Evolutionary conservation across 2,797 vertebrate genomes (phyloP).

Genomic region (Coilia nasus): DNA sequence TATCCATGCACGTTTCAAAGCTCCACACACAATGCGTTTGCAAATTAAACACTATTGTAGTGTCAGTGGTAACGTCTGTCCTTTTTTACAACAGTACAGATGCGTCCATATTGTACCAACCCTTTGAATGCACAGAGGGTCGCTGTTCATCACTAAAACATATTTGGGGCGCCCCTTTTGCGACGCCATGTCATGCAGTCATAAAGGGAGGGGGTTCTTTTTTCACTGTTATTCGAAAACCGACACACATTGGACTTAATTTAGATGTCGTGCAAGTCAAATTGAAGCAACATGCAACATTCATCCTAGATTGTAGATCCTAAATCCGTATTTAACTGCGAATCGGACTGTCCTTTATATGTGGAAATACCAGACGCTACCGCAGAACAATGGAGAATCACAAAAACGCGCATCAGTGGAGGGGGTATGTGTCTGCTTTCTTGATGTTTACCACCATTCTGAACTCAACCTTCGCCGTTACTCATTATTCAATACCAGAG

Average conservation of each 20-base stretch:
- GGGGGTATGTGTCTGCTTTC: conserved; percentile 30
- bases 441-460: conserved; percentile 5
- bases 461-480: conserved; percentile 6
- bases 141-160: conserved; percentile 41
- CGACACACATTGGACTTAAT: too few relatives aligned
- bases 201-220: neutral
- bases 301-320: too few relatives aligned
- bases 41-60: too few relatives aligned
- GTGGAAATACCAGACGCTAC: neutral
- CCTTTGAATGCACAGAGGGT: conserved; percentile 25
- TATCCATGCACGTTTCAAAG: too few relatives aligned
- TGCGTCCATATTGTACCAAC: neutral
- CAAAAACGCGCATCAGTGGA: neutral
- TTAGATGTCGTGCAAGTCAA: too few relatives aligned
- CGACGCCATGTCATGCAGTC: neutral
- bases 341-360: neutral
- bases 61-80: neutral
- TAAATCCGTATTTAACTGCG: neutral
- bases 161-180: neutral
- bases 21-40: too few relatives aligned
- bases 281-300: too few relatives aligned
- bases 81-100: neutral
- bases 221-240: neutral
- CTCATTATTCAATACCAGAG: conserved; percentile 53
- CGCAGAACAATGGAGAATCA: conserved; percentile 2